Evolutionary conservation across 1,140 invertebrate genomes (phyloP), one percentile per base, ranked within the genome.

Genomic region (Samia ricini): DNA sequence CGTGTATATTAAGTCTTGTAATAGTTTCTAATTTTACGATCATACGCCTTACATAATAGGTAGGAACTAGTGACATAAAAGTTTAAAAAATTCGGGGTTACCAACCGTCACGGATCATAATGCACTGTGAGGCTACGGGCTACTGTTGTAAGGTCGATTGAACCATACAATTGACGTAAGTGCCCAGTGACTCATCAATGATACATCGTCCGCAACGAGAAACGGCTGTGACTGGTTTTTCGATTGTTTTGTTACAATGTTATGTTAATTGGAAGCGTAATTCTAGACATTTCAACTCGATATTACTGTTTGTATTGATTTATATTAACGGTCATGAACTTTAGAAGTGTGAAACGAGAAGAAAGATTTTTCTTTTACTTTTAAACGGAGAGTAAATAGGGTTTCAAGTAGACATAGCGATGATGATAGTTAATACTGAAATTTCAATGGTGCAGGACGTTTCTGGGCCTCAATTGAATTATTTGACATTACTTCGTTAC

Each of bases 21-120:
- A 42, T 15, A 42, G 12, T 15, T 42, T 42, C 12, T 42, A 15
- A 12, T 7, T 42, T 15, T 42, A 12, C 33, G 10, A 42, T 15
- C 8, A 15, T 42, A 42, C 8, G 12, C 15, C 4, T 12, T 42
- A 42, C 33, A 42, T 42, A 42, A 42, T 42, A n/a, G n/a, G n/a
- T n/a, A n/a, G n/a, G n/a, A n/a, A 42, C 33, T 15, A 15, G 10
- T 15, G 33, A 15, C 26, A 29, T 29, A 29, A n/a, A n/a, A n/a
- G n/a, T n/a, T n/a, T 29, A 42, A 15, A 42, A 12, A 42, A 15
- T 42, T 22, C 22, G 61, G 69, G 76, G 77, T 79, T 74, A 85
- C 82, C 74, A 83, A 73, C 76, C 81, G 74, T 81, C 74, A 75
- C 72, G 69, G 69, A 69, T 66, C 77, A 60, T 68, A 68, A 59